Evolutionary conservation across 2,797 vertebrate species (phyloP), one percentile per base, ranked within the genome.

Genomic region (Macropus fuliginosus): DNA sequence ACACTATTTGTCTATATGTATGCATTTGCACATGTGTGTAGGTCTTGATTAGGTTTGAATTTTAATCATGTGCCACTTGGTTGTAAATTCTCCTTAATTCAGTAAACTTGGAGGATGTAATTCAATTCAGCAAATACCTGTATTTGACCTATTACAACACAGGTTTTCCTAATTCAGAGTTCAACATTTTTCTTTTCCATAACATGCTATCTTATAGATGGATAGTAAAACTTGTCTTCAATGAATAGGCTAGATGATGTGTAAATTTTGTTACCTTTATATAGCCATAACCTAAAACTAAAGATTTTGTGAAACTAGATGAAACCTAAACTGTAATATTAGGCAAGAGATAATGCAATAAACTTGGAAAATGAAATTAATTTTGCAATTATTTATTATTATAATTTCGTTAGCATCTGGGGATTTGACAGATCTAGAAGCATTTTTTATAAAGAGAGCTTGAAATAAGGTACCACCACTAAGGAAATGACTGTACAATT

Each of bases 401-500:
- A 9, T 91, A 87, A 8, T 95, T 28, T 94, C 66, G 66, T 97
- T 46, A 40, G 95, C 92, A 92, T 66, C 54, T 93, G 12, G 57
- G n/a, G n/a, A 90, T 54, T 6, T 0, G 29, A 66, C 50, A 59
- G 56, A 93, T 34, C 94, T 94, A n/a, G 93, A 94, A 93, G 66
- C 93, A 95, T 55, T 92, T 54, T 90, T 55, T 55, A 92, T 96
- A 91, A 40, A 95, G 2, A 3, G 9, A 31, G 91, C 18, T 95
- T 81, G 6, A 10, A 93, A 94, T 21, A 97, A 96, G 4, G 56
- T 81, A 55, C 62, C 96, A 34, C 34, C 91, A 31, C 56, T 55
- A 96, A 95, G 55, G 54, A 54, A 93, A 66, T 57, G 89, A 92
- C 55, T 94, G 57, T 96, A 81, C 91, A 81, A 95, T 59, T 93